A percentile compares a stretch with the other conserved stretches of the same genome.
Evolutionary conservation across 2,888 invertebrate species (phyloP).

Genomic region (Charanyca ferruginea): DNA sequence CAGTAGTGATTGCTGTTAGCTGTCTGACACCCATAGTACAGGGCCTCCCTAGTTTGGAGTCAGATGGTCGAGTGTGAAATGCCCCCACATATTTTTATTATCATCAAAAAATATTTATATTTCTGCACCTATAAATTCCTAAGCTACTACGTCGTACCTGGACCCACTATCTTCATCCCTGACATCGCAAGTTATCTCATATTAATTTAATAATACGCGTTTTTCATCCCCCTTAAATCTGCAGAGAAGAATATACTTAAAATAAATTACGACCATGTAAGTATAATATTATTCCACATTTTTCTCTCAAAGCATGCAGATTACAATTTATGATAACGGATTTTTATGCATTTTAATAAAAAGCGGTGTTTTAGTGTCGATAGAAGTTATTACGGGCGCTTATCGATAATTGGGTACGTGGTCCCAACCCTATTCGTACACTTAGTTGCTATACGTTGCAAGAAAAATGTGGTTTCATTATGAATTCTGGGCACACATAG

Average conservation of each 20-base stretch:
- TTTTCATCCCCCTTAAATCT: constrained; percentile 46
- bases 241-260: constrained; percentile 42
- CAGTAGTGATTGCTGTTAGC: too few species aligned
- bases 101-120: neutral
- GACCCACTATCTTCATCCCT: neutral
- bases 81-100: too few species aligned
- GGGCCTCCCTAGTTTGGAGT: too few species aligned
- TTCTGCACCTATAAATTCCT: neutral
- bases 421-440: constrained; percentile 58
- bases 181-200: constrained; percentile 15
- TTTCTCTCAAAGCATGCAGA: constrained; percentile 54
- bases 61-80: too few species aligned
- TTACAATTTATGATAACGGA: constrained; percentile 65
- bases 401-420: constrained; percentile 74
- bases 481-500: constrained; percentile 50
- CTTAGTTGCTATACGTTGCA: constrained; percentile 51
- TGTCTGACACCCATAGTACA: too few species aligned
- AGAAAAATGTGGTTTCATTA: constrained; percentile 57
- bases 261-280: constrained; percentile 57
- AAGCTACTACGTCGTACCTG: neutral
- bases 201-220: constrained; percentile 51
- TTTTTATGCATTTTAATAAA: constrained; percentile 69
- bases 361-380: constrained; percentile 51
- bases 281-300: constrained; percentile 59
- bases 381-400: constrained; percentile 63